phyloP scores from a whole-genome alignment of 2,797 vertebrate species.

The Taenioides sp. region DNA sequence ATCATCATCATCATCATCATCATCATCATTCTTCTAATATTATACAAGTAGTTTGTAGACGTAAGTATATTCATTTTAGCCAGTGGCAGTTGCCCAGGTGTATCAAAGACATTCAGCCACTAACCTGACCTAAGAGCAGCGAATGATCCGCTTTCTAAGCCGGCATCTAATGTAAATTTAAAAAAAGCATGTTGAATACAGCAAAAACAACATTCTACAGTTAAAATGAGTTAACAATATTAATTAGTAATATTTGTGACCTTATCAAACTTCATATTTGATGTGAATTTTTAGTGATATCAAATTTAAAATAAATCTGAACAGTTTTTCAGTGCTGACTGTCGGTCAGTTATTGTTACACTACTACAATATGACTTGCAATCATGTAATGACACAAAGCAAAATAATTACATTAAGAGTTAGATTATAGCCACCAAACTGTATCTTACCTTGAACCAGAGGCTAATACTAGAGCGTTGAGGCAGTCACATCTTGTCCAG shows the following conservation, averaged over 20 bases:
- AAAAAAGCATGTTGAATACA: too few relatives aligned
- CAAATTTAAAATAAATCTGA: neutral
- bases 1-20: too few relatives aligned
- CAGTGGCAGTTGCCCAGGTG: neutral
- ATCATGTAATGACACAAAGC: neutral
- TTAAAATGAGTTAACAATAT: too few relatives aligned
- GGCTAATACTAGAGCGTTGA: neutral
- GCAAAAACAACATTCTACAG: too few relatives aligned
- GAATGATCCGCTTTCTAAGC: too few relatives aligned
- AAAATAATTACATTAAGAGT: slow-evolving; percentile 8
- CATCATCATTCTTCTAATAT: too few relatives aligned
- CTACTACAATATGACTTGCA: neutral
- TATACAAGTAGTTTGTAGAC: too few relatives aligned
- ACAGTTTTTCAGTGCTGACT: neutral
- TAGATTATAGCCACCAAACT: neutral
- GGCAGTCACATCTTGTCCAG: slow-evolving; percentile 2
- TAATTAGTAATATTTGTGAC: too few relatives aligned
- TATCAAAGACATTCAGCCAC: neutral
- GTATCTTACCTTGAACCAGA: slow-evolving; percentile 39
- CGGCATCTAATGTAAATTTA: too few relatives aligned
- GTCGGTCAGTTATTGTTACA: neutral
- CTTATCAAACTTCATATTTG: too few relatives aligned
- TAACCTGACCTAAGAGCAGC: too few relatives aligned
- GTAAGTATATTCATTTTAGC: neutral
- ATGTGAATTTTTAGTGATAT: neutral